Percentiles rank a stretch among this genome's conserved stretches.
phyloP scores from a whole-genome alignment of 2,797 vertebrate genomes.

The Carcharodon carcharias region DNA sequence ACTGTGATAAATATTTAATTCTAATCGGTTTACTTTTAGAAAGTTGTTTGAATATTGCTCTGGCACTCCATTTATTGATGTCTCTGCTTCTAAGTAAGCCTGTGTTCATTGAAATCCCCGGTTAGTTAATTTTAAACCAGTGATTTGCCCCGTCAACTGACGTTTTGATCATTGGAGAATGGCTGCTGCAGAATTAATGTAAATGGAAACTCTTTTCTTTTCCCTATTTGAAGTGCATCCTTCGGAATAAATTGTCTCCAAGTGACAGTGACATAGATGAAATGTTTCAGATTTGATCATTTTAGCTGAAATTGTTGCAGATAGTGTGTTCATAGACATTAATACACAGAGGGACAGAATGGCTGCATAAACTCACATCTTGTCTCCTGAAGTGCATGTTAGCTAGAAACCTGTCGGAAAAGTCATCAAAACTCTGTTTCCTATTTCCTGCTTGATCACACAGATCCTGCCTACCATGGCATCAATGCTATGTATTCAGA shows the following conservation, averaged over 20 bases:
- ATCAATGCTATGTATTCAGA: slow-evolving; percentile 33
- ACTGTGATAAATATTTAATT: slow-evolving; percentile 32
- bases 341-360: slow-evolving; percentile 37
- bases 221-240: slow-evolving; percentile 25
- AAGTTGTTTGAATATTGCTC: slow-evolving; percentile 21
- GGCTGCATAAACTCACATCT: slow-evolving; percentile 33
- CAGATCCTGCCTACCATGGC: slow-evolving; percentile 33
- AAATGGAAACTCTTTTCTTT: slow-evolving; percentile 25
- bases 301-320: slow-evolving; percentile 34
- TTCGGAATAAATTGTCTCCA: slow-evolving; percentile 35
- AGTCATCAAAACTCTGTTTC: slow-evolving; percentile 35
- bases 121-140: slow-evolving; percentile 15
- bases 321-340: slow-evolving; percentile 36
- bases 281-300: slow-evolving; percentile 36
- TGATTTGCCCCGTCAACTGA: slow-evolving; percentile 31
- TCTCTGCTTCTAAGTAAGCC: neutral
- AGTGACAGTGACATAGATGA: slow-evolving; percentile 37
- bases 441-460: slow-evolving; percentile 38
- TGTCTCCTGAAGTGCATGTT: slow-evolving; percentile 29
- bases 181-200: slow-evolving; percentile 25
- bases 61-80: slow-evolving; percentile 3
- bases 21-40: slow-evolving; percentile 18
- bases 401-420: slow-evolving; percentile 33
- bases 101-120: neutral
- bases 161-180: slow-evolving; percentile 10